These are phyloP conservation scores for Pygmarrhopalites habei DNA, from an alignment of 1,140 invertebrate genomes.

Conservation along the genomic window DNA sequence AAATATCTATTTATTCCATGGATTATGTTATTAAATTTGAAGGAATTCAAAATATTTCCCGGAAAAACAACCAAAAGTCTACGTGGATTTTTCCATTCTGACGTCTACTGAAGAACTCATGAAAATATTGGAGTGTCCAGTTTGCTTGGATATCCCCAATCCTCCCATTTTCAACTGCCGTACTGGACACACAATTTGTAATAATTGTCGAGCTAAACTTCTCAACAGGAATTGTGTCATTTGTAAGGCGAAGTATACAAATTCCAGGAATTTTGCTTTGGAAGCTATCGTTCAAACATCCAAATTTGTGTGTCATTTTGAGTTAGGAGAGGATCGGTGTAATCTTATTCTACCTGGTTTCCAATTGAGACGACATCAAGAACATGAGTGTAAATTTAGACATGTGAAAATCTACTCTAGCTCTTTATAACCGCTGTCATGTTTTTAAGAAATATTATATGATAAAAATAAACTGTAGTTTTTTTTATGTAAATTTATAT, in stretches of 20 bases:
- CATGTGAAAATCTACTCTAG: too few relatives aligned
- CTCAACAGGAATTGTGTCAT: constrained; percentile 44
- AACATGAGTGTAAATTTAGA: background rate
- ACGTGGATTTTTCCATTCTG: too few relatives aligned
- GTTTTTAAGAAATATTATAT: too few relatives aligned
- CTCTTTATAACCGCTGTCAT: too few relatives aligned
- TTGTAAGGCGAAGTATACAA: constrained; percentile 46
- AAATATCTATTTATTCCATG: too few relatives aligned
- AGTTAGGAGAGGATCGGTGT: background rate
- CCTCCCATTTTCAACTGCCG: constrained; percentile 48
- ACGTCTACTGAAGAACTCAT: background rate
- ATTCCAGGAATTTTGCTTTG: constrained; percentile 47
- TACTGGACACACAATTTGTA: constrained; percentile 49
- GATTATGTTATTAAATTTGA: too few relatives aligned
- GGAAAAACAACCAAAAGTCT: too few relatives aligned
- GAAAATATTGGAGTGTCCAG: constrained; percentile 45
- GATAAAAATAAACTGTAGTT: too few relatives aligned
- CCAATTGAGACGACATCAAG: background rate
- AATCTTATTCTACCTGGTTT: background rate
- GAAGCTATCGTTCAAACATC: constrained; percentile 44
- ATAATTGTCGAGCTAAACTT: constrained; percentile 45
- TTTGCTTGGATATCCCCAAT: constrained; percentile 47
- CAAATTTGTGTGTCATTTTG: background rate
- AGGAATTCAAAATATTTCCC: too few relatives aligned
- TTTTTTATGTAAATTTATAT: too few relatives aligned